Conservation (phyloP, 2,888 invertebrate species). For the Ophion slaviceki region DNA sequence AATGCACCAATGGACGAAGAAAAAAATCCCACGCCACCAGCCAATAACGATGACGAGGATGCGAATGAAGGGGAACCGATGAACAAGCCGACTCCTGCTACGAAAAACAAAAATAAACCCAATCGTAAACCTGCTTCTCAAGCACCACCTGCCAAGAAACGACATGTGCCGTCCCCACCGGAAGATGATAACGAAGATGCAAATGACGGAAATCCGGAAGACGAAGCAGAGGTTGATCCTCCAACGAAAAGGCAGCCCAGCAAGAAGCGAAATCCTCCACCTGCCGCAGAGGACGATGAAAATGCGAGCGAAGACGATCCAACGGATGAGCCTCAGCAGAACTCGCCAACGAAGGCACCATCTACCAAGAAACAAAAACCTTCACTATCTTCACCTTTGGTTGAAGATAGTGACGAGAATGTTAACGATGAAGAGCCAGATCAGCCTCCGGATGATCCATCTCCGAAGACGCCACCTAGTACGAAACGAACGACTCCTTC, state of each 20-base stretch:
- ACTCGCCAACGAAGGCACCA: neutral
- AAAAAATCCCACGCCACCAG: slow-evolving; percentile 21
- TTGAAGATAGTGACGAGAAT: slow-evolving; percentile 26
- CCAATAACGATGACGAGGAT: slow-evolving; percentile 22
- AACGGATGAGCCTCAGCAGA: slow-evolving; percentile 6
- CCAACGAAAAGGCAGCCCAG: slow-evolving; percentile 5
- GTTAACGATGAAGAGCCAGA: slow-evolving; percentile 13
- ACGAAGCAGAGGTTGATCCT: slow-evolving; percentile 10
- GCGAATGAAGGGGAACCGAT: slow-evolving; percentile 10
- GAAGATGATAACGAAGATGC: slow-evolving; percentile 18
- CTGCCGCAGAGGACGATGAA: slow-evolving; percentile 23
- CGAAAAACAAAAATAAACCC: slow-evolving; percentile 12
- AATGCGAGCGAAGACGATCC: slow-evolving; percentile 37
- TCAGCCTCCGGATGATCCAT: slow-evolving; percentile 3
- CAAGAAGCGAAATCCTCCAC: slow-evolving; percentile 28
- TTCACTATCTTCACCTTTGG: neutral
- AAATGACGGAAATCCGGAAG: slow-evolving; percentile 17
- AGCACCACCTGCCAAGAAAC: slow-evolving; percentile 7
- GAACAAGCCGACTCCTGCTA: slow-evolving; percentile 14
- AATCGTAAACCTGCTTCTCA: slow-evolving; percentile 15
- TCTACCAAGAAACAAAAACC: slow-evolving; percentile 6
- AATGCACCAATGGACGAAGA: slow-evolving; percentile 28
- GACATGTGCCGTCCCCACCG: slow-evolving; percentile 5
- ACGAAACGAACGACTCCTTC: slow-evolving; percentile 16
- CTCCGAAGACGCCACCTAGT: slow-evolving; percentile 26